A percentile compares a stretch with the other conserved stretches of the same genome.
Conservation (phyloP, 2,888 invertebrate species). For the Dryobota labecula region DNA sequence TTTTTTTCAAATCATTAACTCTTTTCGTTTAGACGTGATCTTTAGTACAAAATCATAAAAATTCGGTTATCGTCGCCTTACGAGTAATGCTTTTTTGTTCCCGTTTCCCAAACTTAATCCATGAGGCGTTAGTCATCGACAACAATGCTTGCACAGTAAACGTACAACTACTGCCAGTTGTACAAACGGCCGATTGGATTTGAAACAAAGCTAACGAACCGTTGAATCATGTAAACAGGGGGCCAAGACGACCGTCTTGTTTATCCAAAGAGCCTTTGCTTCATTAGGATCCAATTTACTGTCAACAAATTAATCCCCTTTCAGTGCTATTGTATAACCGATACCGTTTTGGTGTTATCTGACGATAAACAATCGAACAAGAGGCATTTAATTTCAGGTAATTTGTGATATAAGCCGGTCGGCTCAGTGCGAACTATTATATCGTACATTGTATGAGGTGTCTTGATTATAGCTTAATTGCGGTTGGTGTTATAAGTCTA, state of each 20-base stretch:
- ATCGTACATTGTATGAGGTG: constrained; percentile 19
- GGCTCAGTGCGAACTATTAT: constrained; percentile 44
- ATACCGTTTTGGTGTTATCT: constrained; percentile 66
- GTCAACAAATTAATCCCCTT: constrained; percentile 89
- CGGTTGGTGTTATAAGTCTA: constrained; percentile 24
- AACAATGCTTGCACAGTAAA: constrained; percentile 53
- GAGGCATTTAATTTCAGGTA: constrained; percentile 55
- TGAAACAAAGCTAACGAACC: constrained; percentile 91
- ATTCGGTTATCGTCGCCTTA: too few relatives aligned
- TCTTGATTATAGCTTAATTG: constrained; percentile 40
- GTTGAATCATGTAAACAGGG: constrained; percentile 89
- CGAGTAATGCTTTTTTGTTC: too few relatives aligned
- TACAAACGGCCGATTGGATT: constrained; percentile 83
- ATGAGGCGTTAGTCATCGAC: constrained; percentile 33
- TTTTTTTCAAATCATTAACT: too few relatives aligned
- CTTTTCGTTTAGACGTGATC: too few relatives aligned
- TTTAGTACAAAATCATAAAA: too few relatives aligned
- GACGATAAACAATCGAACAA: constrained; percentile 58
- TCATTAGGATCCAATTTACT: constrained; percentile 91
- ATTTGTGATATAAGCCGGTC: constrained; percentile 45
- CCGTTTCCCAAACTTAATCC: constrained; percentile 16
- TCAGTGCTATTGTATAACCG: constrained; percentile 76
- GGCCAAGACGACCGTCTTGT: constrained; percentile 89
- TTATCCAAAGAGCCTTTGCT: constrained; percentile 90
- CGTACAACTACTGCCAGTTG: constrained; percentile 61